Percentiles rank a stretch among this genome's conserved stretches.
Conservation (phyloP, 2,113 vertebrate species). For the Ammodytes dubius region DNA sequence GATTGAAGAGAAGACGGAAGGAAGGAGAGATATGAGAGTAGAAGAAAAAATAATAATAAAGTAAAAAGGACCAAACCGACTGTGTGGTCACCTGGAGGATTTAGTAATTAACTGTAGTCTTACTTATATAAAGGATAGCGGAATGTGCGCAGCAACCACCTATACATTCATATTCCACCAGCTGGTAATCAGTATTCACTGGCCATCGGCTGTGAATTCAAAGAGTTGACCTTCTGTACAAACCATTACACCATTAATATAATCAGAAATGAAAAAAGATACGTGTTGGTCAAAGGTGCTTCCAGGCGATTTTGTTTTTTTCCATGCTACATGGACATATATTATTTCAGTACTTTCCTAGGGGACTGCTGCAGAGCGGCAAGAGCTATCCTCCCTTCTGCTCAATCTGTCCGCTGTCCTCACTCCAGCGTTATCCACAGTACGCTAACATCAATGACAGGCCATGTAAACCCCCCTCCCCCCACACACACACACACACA, state of each 20-base stretch:
- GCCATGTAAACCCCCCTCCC: conserved; percentile 29
- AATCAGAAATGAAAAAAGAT: conserved; percentile 27
- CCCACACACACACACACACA: conserved; percentile 34
- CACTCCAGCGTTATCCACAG: conserved; percentile 53
- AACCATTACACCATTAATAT: conserved; percentile 20
- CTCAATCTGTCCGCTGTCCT: conserved; percentile 62
- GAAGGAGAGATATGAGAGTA: not conserved
- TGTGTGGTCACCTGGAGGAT: not conserved
- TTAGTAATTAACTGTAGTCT: not conserved
- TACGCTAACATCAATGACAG: conserved; percentile 53
- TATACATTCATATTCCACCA: conserved; percentile 34
- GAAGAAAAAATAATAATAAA: not conserved
- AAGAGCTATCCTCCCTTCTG: conserved; percentile 42
- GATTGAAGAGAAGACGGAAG: not conserved
- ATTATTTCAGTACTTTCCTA: conserved; percentile 50
- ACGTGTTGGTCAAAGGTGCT: conserved; percentile 12
- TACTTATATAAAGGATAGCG: not conserved
- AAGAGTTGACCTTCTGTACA: conserved; percentile 24
- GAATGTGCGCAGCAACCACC: not conserved
- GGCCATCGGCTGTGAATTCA: not conserved
- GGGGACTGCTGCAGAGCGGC: conserved; percentile 43
- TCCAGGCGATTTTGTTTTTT: conserved; percentile 25
- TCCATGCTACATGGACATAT: conserved; percentile 11
- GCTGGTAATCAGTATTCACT: conserved; percentile 6
- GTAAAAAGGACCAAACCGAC: conserved; percentile 1